These are phyloP conservation scores for Hypomecis atomaria DNA, from an alignment of 2,888 invertebrate genomes.

Conservation along the genomic window DNA sequence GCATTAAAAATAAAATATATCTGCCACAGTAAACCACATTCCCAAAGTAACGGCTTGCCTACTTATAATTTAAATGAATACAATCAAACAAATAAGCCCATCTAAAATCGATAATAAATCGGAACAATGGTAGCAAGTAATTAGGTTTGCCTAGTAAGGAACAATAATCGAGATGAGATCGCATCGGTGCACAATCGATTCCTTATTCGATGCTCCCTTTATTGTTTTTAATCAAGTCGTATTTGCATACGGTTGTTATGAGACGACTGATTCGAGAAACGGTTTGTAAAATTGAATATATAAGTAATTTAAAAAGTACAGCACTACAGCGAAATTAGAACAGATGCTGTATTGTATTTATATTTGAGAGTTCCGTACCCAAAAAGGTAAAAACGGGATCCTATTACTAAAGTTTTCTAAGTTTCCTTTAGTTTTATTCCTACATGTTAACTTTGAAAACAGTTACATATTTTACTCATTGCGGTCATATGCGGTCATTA, in stretches of 20 bases:
- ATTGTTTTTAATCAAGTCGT: conserved; percentile 73
- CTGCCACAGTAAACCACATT: no score
- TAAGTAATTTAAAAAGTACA: conserved; percentile 1
- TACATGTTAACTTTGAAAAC: no score
- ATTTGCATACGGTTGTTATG: conserved; percentile 55
- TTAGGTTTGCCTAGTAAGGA: conserved; percentile 77
- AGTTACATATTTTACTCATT: no score
- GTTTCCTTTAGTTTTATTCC: no score
- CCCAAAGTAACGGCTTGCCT: not conserved
- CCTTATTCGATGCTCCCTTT: conserved; percentile 72
- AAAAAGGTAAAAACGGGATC: no score
- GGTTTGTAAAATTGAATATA: conserved; percentile 26
- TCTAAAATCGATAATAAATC: conserved; percentile 63
- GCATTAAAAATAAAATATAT: no score
- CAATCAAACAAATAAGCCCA: conserved; percentile 12
- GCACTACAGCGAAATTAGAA: no score
- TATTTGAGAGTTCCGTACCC: no score
- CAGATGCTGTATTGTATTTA: no score
- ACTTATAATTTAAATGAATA: conserved; percentile 1
- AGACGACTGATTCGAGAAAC: conserved; percentile 25
- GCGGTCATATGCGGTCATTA: no score
- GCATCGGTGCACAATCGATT: conserved; percentile 67
- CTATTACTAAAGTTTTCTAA: no score
- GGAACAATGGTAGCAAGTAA: conserved; percentile 73
- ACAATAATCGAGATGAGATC: conserved; percentile 74